Evolutionary conservation across 1,140 invertebrate genomes (phyloP), one percentile per base, ranked within the genome.

Genomic region (Heliconius melpomene): DNA sequence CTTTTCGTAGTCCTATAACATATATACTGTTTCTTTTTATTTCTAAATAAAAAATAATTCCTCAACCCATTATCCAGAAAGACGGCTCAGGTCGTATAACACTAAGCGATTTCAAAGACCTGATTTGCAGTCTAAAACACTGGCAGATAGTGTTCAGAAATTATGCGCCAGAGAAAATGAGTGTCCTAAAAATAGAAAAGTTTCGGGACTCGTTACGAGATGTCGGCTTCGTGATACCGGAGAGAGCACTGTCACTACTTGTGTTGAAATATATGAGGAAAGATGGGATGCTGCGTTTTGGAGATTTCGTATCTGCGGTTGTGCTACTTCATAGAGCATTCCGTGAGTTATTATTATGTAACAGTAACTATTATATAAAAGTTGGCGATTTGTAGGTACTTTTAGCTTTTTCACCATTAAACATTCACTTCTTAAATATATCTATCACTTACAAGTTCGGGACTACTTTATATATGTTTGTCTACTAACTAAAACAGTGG

Each of bases 111-210:
- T 99, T 98, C 91, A 98, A 98, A 91, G 98, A 98, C 88, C 95
- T 99, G 72, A 98, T 99, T 96, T 98, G 97, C 81, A 98, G 98
- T 88, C 92, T 99, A 26, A 98, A 98, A 89, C 96, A 97, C 79
- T 98, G 98, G 98, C 98, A 99, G 90, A 96, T 96, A 8, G 97
- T 98, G 7, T 99, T 99, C 90, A 98, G 98, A 90, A 97, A 97
- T 86, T 98, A 99, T 88, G 98, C 98, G 1, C 97, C 98, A 87
- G 98, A 98, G 88, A 98, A 98, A 91, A 98, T 98, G 16, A 98
- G 98, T 29, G 98, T 99, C 50, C 92, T 99, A 32, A 97, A 97
- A 85, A 98, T 98, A 2, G 98, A 99, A 94, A 95, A 97, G 80
- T 93, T 98, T 74, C 95, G 97, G 29, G 98, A 98, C 88, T 97